Conservation (phyloP, 2,888 invertebrate genomes). For the Macaria liturata region DNA sequence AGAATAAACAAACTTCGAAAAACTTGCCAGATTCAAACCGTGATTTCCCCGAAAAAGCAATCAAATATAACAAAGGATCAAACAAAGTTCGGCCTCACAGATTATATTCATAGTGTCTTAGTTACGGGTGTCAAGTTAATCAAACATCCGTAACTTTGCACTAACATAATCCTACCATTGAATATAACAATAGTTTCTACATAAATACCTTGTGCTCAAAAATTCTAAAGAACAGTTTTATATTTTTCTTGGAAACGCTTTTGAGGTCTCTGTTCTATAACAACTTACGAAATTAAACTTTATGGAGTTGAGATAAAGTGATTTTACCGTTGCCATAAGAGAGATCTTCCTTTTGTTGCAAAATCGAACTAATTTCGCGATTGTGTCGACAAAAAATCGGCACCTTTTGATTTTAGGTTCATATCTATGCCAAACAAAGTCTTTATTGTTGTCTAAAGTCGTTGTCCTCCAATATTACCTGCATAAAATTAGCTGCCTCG, state of each 20-base stretch:
- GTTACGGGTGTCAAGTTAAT: slow-evolving; percentile 21
- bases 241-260: slow-evolving; percentile 44
- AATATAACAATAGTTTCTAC: slow-evolving; percentile 35
- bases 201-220: slow-evolving; percentile 47
- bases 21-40: slow-evolving; percentile 1
- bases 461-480: slow-evolving; percentile 10
- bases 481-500: slow-evolving; percentile 13
- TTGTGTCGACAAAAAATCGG: slow-evolving; percentile 32
- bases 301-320: background rate
- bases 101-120: background rate
- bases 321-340: background rate
- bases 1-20: background rate
- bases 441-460: slow-evolving; percentile 19
- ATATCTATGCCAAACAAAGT: slow-evolving; percentile 28
- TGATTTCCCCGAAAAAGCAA: slow-evolving; percentile 13
- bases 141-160: slow-evolving; percentile 14
- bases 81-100: background rate
- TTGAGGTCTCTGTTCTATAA: slow-evolving; percentile 24
- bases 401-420: slow-evolving; percentile 21
- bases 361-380: slow-evolving; percentile 59
- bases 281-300: slow-evolving; percentile 5
- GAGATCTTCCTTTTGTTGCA: slow-evolving; percentile 58
- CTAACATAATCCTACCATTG: slow-evolving; percentile 15
- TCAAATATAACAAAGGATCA: background rate
- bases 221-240: slow-evolving; percentile 59